These are phyloP conservation scores for Vanacampus margaritifer DNA, from an alignment of 2,113 vertebrate genomes.

Conservation along the genomic window DNA sequence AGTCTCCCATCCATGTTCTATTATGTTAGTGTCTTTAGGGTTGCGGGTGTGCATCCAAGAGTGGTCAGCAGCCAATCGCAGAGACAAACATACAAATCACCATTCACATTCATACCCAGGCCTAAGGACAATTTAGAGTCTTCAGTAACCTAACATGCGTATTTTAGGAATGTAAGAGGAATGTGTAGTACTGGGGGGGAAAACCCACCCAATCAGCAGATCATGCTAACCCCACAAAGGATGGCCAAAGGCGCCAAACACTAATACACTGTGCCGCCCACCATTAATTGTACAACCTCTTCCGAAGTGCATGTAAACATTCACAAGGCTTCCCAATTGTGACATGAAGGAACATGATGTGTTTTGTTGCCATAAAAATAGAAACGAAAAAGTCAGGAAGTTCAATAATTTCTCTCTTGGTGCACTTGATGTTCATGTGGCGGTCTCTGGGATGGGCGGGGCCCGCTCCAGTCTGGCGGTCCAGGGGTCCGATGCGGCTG, in stretches of 20 bases:
- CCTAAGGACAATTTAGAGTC: neutral
- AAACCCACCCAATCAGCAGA: neutral
- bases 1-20: too few species aligned
- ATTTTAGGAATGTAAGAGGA: neutral
- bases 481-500: slow-evolving; percentile 83
- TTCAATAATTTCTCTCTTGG: slow-evolving; percentile 27
- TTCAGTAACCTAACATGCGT: neutral
- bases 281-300: slow-evolving; percentile 3
- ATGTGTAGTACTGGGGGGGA: neutral
- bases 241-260: neutral
- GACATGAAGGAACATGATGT: neutral
- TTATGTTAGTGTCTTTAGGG: too few species aligned
- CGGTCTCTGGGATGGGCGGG: slow-evolving; percentile 82
- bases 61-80: neutral
- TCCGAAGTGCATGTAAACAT: slow-evolving; percentile 45
- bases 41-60: too few species aligned
- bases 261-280: neutral
- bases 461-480: slow-evolving; percentile 80
- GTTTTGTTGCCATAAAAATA: neutral
- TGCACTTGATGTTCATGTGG: slow-evolving; percentile 71
- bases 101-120: neutral
- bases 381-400: slow-evolving; percentile 21
- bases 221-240: neutral
- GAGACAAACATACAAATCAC: neutral
- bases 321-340: slow-evolving; percentile 11